These are phyloP conservation scores for Zootoca vivipara DNA, from an alignment of 2,113 vertebrate species.

Conservation along the genomic window DNA sequence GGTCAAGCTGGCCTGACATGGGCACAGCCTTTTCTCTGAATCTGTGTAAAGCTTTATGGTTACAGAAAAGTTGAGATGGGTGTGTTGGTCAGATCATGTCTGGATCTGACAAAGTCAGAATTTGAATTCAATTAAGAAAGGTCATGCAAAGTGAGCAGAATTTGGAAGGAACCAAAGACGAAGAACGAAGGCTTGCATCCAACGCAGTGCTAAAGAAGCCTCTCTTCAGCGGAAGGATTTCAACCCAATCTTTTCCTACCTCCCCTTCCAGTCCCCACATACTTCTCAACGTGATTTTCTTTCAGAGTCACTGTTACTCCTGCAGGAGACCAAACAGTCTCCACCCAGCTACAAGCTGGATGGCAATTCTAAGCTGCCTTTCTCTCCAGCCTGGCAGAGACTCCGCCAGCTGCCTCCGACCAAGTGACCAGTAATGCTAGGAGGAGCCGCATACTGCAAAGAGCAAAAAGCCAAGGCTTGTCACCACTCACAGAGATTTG, in stretches of 20 bases:
- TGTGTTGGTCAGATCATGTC: no score
- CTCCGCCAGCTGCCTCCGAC: conserved; percentile 56
- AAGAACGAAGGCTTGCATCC: no score
- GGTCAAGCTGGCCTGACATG: no score
- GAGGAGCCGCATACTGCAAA: conserved; percentile 59
- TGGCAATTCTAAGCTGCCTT: conserved; percentile 45
- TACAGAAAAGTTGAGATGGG: no score
- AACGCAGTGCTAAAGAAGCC: background rate
- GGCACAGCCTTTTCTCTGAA: no score
- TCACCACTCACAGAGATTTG: conserved; percentile 73
- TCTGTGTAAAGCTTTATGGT: no score
- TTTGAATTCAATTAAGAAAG: no score
- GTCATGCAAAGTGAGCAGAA: no score
- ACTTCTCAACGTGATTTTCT: conserved; percentile 14
- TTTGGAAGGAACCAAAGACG: no score
- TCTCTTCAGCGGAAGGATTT: no score
- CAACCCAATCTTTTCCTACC: conserved; percentile 42
- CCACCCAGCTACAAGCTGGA: conserved; percentile 56
- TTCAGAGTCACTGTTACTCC: conserved; percentile 28
- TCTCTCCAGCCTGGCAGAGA: conserved; percentile 55
- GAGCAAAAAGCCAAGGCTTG: conserved; percentile 75
- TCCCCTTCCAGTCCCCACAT: conserved; percentile 28
- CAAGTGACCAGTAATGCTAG: conserved; percentile 66
- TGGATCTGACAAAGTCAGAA: no score
- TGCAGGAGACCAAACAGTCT: conserved; percentile 28